Evolutionary conservation across 2,888 invertebrate genomes (phyloP), one percentile per base, ranked within the genome.

Genomic region (Cyclophora punctaria): DNA sequence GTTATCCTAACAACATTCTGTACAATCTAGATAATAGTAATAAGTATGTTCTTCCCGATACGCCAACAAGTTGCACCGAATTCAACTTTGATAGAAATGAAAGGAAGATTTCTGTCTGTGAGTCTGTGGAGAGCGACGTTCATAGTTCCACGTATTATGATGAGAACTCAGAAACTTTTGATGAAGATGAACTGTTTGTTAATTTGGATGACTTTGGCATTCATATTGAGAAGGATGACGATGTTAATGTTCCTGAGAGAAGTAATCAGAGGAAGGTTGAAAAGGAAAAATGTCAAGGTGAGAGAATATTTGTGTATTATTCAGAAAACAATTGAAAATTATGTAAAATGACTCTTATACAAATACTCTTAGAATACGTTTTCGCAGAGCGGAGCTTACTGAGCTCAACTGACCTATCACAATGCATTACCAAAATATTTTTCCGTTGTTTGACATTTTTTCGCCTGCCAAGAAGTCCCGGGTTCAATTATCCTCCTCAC

Each of bases 171-270:
- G 83, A 86, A 62, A 79, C 76, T 20, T 84, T 80, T 45, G 87
- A 87, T 47, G 88, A 87, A 61, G 86, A 87, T 46, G 86, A 87
- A n/a, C 64, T 88, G 3, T 88, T 88, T 58, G 66, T 88, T 33
- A 86, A 86, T 69, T 67, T 88, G 37, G 87, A 89, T 53, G 88
- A 88, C 52, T 84, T 83, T 52, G 89, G 88, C 2, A 63, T 88
- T 5, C 73, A 67, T 45, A 74, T 85, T 51, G 84, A 84, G 56
- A 77, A 67, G 3, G 83, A 83, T 4, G 68, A 68, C 55, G 78
- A 79, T 4, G 43, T 48, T 3, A 59, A 58, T 53, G 45, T 46
- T 4, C 51, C 52, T 33, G 69, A 72, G 33, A 69, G 56, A 34
- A 58, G 46, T 37, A 55, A 53, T 52, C 61, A 64, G 50, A 73